Base-by-base conservation (phyloP, 2,797 vertebrate species). In the Pangasius krempfi region DNA sequence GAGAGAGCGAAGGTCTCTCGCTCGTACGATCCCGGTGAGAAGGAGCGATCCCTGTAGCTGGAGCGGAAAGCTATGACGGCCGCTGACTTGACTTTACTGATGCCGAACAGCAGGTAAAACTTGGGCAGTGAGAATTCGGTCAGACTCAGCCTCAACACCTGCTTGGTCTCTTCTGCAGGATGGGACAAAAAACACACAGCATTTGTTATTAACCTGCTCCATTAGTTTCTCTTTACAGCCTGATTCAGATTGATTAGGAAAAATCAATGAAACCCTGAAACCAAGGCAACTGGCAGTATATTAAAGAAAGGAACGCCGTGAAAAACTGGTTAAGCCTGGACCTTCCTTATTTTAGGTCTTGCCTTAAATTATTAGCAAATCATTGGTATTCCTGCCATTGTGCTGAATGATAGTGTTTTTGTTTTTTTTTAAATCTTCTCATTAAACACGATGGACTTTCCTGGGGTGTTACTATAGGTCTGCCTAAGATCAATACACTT, bases 31-130 rank as follows among this genome's bases (percentile, higher is more conserved):
- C 98, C 98, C 0, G 98, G 99, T 0, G 98, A 99, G 92, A 99
- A 99, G 0, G 98, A 99, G 9, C 99, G 95, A 93, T 99, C 99
- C 8, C 99, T 96, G 93, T 99, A 99, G 94, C 98, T 99, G 94
- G 99, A 99, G 60, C 99, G 97, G 94, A 99, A 99, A 5, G 99
- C 99, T 27, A 99, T 99, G 92, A 99, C 98, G 0, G 99, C 98
- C 0, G 99, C 99, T 0, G 99, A 99, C 89, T 99, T 99, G 89
- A 99, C 99, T 93, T 99, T 99, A 94, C 98, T 99, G 95, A 99
- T 99, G 88, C 99, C 99, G 54, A 99, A 99, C 87, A 99, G 95
- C 94, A 99, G 94, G 92, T 99, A 99, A 89, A 99, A 99, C 93
- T 99, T 99, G 68, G 99, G 98, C 91, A 99, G 96, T 0, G 98